phyloP scores from a whole-genome alignment of 1,140 invertebrate genomes.

The Propsilocerus akamusi region DNA sequence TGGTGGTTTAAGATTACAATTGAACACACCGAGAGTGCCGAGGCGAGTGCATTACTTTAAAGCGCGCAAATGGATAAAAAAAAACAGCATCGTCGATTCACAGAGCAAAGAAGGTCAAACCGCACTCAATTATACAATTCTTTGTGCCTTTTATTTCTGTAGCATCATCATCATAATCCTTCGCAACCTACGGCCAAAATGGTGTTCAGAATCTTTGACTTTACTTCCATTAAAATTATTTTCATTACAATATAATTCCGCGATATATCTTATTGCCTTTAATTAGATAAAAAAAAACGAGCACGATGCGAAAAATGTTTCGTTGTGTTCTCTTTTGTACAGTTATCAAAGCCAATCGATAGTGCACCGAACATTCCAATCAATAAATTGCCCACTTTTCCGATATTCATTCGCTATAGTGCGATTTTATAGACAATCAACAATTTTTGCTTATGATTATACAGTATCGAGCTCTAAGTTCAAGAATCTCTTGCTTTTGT shows the following conservation, averaged over 20 bases:
- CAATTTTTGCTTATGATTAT: no score
- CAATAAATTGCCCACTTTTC: no score
- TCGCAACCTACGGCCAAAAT: constrained; percentile 1
- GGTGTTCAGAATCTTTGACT: background rate
- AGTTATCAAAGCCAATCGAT: no score
- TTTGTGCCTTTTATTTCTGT: background rate
- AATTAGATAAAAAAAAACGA: background rate
- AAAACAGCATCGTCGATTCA: background rate
- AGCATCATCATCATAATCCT: no score
- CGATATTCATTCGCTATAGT: no score
- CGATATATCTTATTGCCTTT: background rate
- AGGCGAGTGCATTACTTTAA: background rate
- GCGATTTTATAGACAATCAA: no score
- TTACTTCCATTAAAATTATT: background rate
- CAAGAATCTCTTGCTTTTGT: no score
- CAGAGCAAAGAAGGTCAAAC: background rate
- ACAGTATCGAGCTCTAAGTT: no score
- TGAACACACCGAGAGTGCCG: no score
- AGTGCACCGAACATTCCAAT: no score
- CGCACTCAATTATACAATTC: background rate
- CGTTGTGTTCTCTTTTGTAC: no score
- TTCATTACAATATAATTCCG: background rate
- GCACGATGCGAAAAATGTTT: background rate
- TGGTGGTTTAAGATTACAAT: no score
- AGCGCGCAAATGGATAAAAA: background rate